Base-by-base conservation (phyloP, 2,888 invertebrate genomes). In the Schizaphis graminum region DNA sequence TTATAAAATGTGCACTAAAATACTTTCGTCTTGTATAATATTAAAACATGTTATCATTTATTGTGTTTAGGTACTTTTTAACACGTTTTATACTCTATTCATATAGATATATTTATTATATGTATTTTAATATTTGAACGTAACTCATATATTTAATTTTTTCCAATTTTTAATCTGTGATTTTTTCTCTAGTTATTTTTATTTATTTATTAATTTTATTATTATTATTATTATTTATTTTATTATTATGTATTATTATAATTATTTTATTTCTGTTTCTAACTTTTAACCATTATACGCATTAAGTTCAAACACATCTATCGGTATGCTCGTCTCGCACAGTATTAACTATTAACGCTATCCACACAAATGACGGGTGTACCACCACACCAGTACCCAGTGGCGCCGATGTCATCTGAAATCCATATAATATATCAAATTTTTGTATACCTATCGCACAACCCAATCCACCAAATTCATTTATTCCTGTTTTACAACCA, bases 341-440 rank as follows among this genome's bases (percentile, higher is more conserved):
- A 91, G 91, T 91, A 91, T 91, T 91, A 91, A 91, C 53, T 91
- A 91, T 91, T 91, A 91, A 91, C 53, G 13, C 28, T 53, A n/a
- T 41, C 41, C 26, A 56, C 35, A 56, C 41, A 84, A 86, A n/a
- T 86, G 84, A 84, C 53, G 53, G 10, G 53, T 90, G 49, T 67
- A 24, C 90, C 35, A 24, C 53, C 53, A 53, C n/a, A 35, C 24
- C 35, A 77, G n/a, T 67, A n/a, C 67, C 67, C 7, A 47, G 44
- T 47, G 44, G 44, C 44, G 44, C 7, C 44, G 44, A 47, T 47
- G 44, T 47, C 44, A 47, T 47, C 44, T 1, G 44, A 47, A 47
- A 47, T 47, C 5, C 44, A 47, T 47, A 47, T 47, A 7, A 47
- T 47, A 47, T 47, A 8, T 7, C 44, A 47, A 47, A 47, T 47